phyloP scores from a whole-genome alignment of 2,797 vertebrate species.

The Gymnothorax javanicus region DNA sequence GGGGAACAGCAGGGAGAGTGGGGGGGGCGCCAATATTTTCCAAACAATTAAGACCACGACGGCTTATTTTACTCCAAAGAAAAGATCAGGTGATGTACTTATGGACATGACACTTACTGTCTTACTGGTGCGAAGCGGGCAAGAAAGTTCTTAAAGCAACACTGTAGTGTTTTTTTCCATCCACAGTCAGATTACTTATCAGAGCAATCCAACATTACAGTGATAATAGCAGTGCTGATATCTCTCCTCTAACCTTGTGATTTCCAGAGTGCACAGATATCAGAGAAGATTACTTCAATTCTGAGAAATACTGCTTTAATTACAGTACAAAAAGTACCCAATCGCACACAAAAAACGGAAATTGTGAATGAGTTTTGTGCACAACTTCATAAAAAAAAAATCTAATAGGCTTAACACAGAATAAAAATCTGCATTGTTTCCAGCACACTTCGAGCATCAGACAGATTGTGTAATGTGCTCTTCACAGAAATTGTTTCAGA shows the following conservation, averaged over 20 bases:
- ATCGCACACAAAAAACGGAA: conserved; percentile 35
- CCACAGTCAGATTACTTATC: conserved; percentile 75
- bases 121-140: conserved; percentile 60
- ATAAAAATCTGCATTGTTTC: background rate
- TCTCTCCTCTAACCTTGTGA: conserved; percentile 18
- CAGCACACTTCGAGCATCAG: conserved; percentile 22
- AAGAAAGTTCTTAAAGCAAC: conserved; percentile 72
- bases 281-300: conserved; percentile 57
- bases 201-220: conserved; percentile 75
- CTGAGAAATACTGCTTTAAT: conserved; percentile 56
- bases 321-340: conserved; percentile 44
- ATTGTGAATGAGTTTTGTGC: conserved; percentile 32
- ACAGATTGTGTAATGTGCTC: conserved; percentile 28
- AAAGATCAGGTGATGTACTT: conserved; percentile 73
- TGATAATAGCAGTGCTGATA: conserved; percentile 50
- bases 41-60: conserved; percentile 78
- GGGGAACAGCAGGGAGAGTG: conserved; percentile 63
- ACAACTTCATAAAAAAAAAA: conserved; percentile 31
- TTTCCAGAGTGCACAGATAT: conserved; percentile 54
- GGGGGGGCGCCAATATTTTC: conserved; percentile 71
- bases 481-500: conserved; percentile 34
- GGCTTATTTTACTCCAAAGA: conserved; percentile 78
- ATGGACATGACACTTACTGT: conserved; percentile 76
- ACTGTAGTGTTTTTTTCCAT: conserved; percentile 70
- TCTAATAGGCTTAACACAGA: conserved; percentile 14